phyloP scores from a whole-genome alignment of 2,797 vertebrate genomes.

The Spinibarbus caldwelli region DNA sequence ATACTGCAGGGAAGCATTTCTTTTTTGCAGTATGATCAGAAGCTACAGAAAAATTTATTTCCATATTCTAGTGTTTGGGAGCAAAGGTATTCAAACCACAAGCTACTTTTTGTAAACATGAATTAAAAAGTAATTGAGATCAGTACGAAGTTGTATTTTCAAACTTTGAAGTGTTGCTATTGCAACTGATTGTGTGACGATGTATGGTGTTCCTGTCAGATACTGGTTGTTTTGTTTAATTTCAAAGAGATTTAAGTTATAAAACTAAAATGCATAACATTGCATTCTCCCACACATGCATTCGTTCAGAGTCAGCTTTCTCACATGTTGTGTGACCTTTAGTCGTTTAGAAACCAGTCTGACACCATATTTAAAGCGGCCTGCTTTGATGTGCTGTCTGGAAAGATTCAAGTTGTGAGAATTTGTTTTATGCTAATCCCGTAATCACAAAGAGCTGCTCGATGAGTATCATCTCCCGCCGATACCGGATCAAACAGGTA shows the following conservation, averaged over 20 bases:
- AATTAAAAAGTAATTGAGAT: too few species aligned
- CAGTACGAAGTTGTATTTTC: too few species aligned
- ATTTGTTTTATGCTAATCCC: slow-evolving; percentile 5
- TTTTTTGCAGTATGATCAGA: too few species aligned
- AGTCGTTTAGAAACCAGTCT: neutral
- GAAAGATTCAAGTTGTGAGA: neutral
- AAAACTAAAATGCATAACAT: neutral
- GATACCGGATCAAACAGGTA: slow-evolving; percentile 32
- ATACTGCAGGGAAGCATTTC: too few species aligned
- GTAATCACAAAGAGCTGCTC: neutral
- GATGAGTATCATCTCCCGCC: neutral
- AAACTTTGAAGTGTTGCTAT: too few species aligned
- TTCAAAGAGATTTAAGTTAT: neutral
- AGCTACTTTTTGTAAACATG: too few species aligned
- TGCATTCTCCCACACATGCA: neutral
- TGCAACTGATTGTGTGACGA: too few species aligned
- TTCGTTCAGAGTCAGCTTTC: neutral
- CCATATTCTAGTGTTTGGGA: too few species aligned
- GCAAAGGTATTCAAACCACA: too few species aligned
- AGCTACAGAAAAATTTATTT: too few species aligned
- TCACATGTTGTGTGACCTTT: slow-evolving; percentile 10
- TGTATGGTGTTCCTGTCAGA: neutral
- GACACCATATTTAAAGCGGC: slow-evolving; percentile 5
- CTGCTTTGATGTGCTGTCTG: neutral
- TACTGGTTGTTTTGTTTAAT: neutral